Evolutionary conservation across 2,113 vertebrate genomes (phyloP), one percentile per base, ranked within the genome.

Genomic region (Tychaedon coryphoeus): DNA sequence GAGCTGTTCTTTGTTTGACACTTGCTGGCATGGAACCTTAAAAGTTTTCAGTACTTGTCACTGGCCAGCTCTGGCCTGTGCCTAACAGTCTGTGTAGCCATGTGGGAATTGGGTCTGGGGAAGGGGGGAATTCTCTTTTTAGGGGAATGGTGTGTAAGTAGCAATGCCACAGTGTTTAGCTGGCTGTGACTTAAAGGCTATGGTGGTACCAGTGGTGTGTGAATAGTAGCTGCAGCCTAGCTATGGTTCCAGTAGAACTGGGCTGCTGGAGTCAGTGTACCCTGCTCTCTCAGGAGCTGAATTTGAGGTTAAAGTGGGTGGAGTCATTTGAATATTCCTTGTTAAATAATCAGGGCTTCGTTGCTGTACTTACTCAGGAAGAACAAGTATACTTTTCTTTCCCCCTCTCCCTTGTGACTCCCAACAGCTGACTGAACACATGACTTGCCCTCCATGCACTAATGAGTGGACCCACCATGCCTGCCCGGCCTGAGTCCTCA

Each of bases 391-490:
- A 75, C 94, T 96, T 97, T 95, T 97, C 54, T 97, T 19, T 79
- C 14, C 45, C 51, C 51, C 48, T 45, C 56, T 89, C 75, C 84
- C 98, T 98, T 98, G 97, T 98, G 97, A 98, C 95, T 97, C 45
- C 86, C 78, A 95, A 85, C 98, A 98, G 97, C 97, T 97, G 98
- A 98, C 97, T 85, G 95, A 92, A 93, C 97, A 74, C 97, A 97
- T 98, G 98, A 97, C 90, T 96, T 94, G 84, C 82, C 92, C 86
- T 96, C 96, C 51, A 9, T 90, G 95, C 87, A 81, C 96, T 97
- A 96, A 94, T 97, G 91, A 95, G 92, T 66, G 84, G 88, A 76
- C 88, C 90, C 88, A 95, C 94, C 93, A 38, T 76, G 85, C 76
- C 64, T 71, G n/a, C 76, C 67, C 40, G 19, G 80, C 90, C 57